A percentile compares a stretch with the other conserved stretches of the same genome.
Conservation (phyloP, 2,113 vertebrate species). For the Malurus melanocephalus region DNA sequence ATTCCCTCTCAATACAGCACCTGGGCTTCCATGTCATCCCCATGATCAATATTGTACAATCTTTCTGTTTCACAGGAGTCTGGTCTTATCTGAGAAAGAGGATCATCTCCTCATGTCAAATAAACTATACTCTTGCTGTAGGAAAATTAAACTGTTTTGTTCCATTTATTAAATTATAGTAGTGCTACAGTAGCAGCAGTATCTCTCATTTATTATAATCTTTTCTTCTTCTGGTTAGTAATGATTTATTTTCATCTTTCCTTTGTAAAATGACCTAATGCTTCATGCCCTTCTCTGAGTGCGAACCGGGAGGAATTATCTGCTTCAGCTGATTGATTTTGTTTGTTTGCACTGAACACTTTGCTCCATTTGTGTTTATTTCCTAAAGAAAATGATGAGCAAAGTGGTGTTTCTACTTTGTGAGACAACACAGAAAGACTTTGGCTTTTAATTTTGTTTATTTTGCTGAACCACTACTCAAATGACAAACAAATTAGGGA, state of each 20-base stretch:
- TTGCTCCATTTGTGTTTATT: neutral
- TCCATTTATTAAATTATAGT: neutral
- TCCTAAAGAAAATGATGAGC: neutral
- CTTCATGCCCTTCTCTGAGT: neutral
- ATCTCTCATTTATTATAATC: neutral
- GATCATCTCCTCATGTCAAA: neutral
- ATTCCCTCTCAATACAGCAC: neutral
- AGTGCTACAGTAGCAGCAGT: neutral
- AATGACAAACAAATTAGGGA: neutral
- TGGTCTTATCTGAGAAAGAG: neutral
- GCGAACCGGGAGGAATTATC: neutral
- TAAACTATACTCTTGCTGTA: neutral
- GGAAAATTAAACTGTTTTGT: neutral
- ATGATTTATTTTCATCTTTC: neutral
- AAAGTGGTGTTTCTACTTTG: neutral
- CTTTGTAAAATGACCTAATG: neutral
- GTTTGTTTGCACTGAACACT: neutral
- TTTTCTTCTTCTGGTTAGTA: neutral
- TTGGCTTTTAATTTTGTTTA: neutral
- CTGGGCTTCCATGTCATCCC: neutral
- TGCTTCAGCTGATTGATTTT: neutral
- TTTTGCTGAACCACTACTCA: neutral
- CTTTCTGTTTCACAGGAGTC: neutral
- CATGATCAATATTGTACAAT: neutral
- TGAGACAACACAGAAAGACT: neutral